phyloP scores from a whole-genome alignment of 2,797 vertebrate species.

The Lophotriccus pileatus region DNA sequence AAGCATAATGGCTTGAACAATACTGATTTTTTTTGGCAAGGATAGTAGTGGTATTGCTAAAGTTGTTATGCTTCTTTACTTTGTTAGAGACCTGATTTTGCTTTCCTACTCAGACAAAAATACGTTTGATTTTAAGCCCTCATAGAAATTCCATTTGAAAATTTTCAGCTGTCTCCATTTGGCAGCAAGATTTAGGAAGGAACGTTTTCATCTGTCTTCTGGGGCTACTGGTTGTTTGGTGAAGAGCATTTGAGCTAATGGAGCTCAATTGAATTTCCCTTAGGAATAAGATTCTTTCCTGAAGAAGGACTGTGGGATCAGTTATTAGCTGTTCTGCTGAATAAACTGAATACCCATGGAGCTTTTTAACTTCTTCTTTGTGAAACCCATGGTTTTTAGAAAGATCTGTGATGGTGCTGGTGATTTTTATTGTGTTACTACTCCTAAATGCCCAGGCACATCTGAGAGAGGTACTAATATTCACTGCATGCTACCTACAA shows the following conservation, averaged over 20 bases:
- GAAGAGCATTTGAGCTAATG: slow-evolving; percentile 58
- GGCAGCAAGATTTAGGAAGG: slow-evolving; percentile 15
- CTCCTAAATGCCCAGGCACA: slow-evolving; percentile 11
- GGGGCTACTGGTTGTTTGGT: slow-evolving; percentile 53
- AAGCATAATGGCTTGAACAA: neutral
- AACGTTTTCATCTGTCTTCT: slow-evolving; percentile 25
- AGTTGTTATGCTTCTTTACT: neutral
- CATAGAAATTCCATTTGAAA: slow-evolving; percentile 37
- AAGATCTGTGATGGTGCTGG: slow-evolving; percentile 9
- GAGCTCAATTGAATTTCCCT: slow-evolving; percentile 40
- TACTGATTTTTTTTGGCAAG: neutral
- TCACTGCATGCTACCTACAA: slow-evolving; percentile 1
- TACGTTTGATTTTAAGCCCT: slow-evolving; percentile 33
- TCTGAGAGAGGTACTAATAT: slow-evolving; percentile 22
- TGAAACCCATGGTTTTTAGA: slow-evolving; percentile 37
- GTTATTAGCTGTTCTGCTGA: slow-evolving; percentile 54
- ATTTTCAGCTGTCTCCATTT: slow-evolving; percentile 18
- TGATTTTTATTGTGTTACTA: slow-evolving; percentile 55
- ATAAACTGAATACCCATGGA: slow-evolving; percentile 39
- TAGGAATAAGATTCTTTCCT: slow-evolving; percentile 36
- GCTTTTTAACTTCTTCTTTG: slow-evolving; percentile 49
- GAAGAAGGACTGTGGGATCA: neutral
- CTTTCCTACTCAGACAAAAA: slow-evolving; percentile 2
- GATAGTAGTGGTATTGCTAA: neutral
- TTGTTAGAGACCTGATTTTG: slow-evolving; percentile 10